Evolutionary conservation across 2,113 vertebrate genomes (phyloP).

Genomic region (Myiozetetes cayanensis): DNA sequence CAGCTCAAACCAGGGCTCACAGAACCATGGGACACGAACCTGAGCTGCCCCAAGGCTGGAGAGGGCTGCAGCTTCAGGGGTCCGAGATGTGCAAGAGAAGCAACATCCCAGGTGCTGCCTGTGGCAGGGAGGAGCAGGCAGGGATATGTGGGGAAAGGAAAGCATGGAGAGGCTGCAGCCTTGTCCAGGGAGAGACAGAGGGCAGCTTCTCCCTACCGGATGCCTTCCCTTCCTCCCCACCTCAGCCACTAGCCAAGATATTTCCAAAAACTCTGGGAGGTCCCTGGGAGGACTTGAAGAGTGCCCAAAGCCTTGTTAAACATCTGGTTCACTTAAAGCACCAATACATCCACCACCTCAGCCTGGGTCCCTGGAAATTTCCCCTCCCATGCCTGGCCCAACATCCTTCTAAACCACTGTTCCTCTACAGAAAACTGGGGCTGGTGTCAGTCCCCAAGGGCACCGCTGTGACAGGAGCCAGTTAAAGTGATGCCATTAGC

Average conservation of each 20-base stretch:
- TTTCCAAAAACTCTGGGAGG: background rate
- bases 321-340: background rate
- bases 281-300: background rate
- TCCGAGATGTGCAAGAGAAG: background rate
- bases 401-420: background rate
- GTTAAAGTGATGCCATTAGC: background rate
- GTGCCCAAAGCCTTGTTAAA: background rate
- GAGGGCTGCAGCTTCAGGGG: background rate
- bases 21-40: fast-evolving
- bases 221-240: background rate
- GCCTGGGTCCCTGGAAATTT: background rate
- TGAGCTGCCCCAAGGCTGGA: background rate
- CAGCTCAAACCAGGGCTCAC: background rate
- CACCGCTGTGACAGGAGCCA: background rate
- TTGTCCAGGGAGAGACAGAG: background rate
- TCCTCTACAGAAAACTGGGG: background rate
- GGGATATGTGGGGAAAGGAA: background rate
- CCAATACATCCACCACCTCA: background rate
- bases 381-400: background rate
- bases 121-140: background rate
- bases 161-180: background rate
- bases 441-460: background rate
- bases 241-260: background rate
- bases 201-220: background rate
- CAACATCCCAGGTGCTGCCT: fast-evolving